Base-by-base conservation (phyloP, 2,888 invertebrate species). In the Chalcis sispes region DNA sequence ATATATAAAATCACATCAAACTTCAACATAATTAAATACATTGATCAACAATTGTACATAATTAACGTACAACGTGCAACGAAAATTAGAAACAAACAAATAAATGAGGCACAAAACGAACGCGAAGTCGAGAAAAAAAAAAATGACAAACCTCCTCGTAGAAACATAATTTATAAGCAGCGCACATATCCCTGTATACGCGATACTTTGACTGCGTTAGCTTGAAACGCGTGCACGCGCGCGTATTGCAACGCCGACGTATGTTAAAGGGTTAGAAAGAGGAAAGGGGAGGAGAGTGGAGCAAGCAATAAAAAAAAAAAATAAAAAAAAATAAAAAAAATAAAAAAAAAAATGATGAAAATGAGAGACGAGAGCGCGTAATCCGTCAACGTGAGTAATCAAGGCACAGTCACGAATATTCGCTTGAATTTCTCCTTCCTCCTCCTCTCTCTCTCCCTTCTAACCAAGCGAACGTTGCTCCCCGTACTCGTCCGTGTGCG, bases 301-400 rank as follows among this genome's bases (percentile, higher is more conserved):
- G 36, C 5, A 36, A 36, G 10, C 5, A 36, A 13, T 13, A 15
- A 42, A 42, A 42, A 36, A 42, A 42, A 40, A 58, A 2, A 20
- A 7, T 20, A 18, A 8, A 23, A 15, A 25, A 13, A 8, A 32
- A 8, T 52, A 27, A 18, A 29, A 50, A 15, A 18, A 32, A 13
- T 29, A 13, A 5, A 10, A 36, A 36, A 29, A 65, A 25, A 67
- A 46, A 42, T 54, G 56, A 48, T n/a, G 20, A 70, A 70, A 50
- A 70, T 59, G 70, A 61, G 70, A 59, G 50, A 61, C 48, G 32
- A 58, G 58, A 32, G 23, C 25, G 42, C 27, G 67, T 46, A 56
- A 67, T 52, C 62, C 29, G 46, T 58, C 42, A 59, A 25, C 59
- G 29, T 42, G 71, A n/a, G 50, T 50, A 71, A 71, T 71, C 62